A percentile compares a stretch with the other conserved stretches of the same genome.
Evolutionary conservation across 2,888 invertebrate species (phyloP).

Genomic region (Stomorhina lunata): DNA sequence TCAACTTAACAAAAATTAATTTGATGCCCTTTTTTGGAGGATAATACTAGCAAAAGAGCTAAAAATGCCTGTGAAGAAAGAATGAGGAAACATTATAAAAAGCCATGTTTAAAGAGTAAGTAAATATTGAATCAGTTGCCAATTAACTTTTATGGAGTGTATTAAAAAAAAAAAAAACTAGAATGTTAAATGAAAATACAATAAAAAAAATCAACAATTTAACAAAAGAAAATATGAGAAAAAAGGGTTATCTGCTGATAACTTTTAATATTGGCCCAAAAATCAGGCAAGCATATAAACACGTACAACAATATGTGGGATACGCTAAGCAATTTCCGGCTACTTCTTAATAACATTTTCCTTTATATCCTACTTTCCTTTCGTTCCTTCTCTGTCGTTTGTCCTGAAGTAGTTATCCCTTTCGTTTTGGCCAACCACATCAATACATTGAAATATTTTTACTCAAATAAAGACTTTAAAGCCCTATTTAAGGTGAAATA

Average conservation of each 20-base stretch:
- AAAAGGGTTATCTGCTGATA: not conserved
- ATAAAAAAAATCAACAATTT: not conserved
- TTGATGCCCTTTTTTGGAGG: not conserved
- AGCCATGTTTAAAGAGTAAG: constrained; percentile 6
- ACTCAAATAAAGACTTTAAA: not conserved
- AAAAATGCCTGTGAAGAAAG: not conserved
- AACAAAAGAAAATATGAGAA: not conserved
- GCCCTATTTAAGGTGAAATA: constrained; percentile 5
- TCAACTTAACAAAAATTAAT: not conserved
- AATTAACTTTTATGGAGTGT: constrained; percentile 37
- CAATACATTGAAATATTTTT: constrained; percentile 8
- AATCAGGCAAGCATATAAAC: constrained; percentile 19
- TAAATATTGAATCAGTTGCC: constrained; percentile 48
- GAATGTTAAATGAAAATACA: not conserved
- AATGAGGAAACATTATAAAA: not conserved
- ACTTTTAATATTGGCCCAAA: constrained; percentile 1
- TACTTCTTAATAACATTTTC: not conserved
- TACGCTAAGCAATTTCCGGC: constrained; percentile 19
- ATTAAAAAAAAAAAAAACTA: constrained; percentile 4
- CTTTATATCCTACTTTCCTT: not conserved
- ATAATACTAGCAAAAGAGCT: too few species aligned
- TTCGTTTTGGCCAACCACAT: not conserved
- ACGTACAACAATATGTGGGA: constrained; percentile 15
- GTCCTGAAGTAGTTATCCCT: not conserved
- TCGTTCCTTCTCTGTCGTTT: not conserved